Evolutionary conservation across 2,113 vertebrate genomes (phyloP).

Genomic region (Myiozetetes cayanensis): DNA sequence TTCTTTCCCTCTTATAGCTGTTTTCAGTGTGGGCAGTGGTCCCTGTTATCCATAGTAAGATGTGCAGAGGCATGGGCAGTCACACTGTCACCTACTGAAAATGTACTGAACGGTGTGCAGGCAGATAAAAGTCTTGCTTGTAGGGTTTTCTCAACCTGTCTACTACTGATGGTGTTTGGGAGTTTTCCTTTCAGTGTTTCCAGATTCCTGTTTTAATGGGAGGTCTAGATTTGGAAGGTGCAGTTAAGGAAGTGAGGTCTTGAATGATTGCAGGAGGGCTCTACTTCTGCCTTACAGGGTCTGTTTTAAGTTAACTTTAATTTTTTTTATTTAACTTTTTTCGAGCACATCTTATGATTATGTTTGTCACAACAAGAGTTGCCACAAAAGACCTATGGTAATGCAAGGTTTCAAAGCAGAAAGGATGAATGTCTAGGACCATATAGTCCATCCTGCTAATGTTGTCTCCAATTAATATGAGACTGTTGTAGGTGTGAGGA

Average conservation of each 20-base stretch:
- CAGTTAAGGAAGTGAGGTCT: background rate
- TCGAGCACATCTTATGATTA: background rate
- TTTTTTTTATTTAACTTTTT: background rate
- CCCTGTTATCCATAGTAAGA: background rate
- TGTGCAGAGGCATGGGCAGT: background rate
- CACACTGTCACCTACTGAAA: background rate
- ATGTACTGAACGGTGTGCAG: background rate
- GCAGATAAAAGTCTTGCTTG: background rate
- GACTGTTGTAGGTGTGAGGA: background rate
- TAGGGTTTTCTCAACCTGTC: background rate
- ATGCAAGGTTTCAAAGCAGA: background rate
- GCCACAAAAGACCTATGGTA: background rate
- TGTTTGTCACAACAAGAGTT: background rate
- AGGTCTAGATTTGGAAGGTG: background rate
- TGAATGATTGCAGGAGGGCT: background rate
- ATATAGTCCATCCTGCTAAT: background rate
- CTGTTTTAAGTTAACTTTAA: too few species aligned
- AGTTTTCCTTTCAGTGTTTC: background rate
- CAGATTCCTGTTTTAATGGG: background rate
- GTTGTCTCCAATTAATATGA: background rate
- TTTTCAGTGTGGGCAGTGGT: background rate
- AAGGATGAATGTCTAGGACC: background rate
- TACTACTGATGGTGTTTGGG: background rate
- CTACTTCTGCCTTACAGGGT: background rate
- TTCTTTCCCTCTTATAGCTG: background rate